Conservation (phyloP, 2,113 vertebrate species). For the Rhea americana region DNA sequence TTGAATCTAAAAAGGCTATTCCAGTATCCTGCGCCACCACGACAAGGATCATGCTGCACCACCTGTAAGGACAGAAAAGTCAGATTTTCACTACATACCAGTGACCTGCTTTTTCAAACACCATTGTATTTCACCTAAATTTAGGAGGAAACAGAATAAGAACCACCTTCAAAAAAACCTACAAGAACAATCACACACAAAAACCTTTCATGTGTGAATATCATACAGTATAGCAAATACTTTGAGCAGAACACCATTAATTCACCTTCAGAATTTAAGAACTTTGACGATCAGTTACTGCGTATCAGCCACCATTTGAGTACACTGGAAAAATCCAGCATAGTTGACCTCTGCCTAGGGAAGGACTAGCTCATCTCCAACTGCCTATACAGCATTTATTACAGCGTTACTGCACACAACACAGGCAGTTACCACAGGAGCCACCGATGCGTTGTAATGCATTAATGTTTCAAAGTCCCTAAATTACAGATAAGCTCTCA, state of each 20-base stretch:
- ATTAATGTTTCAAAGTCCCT: neutral
- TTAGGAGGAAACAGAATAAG: neutral
- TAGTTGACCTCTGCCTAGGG: neutral
- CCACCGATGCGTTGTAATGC: no score
- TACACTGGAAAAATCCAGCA: neutral
- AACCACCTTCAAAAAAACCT: neutral
- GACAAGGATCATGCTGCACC: constrained; percentile 94
- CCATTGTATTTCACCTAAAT: rapidly evolving
- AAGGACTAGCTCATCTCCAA: neutral
- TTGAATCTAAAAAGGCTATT: constrained; percentile 98
- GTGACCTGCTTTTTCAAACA: neutral
- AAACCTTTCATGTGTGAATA: rapidly evolving
- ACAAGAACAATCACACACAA: no score
- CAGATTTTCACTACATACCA: rapidly evolving
- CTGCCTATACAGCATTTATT: neutral
- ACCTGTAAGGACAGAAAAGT: constrained; percentile 62
- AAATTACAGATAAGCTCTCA: neutral
- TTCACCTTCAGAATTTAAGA: rapidly evolving
- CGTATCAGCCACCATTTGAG: rapidly evolving
- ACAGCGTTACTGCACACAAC: neutral
- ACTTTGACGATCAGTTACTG: neutral
- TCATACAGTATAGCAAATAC: neutral
- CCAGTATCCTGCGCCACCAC: constrained; percentile 97
- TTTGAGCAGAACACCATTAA: neutral
- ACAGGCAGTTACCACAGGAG: neutral